Base-by-base conservation (phyloP, 2,113 vertebrate species). In the Apistogramma diplotaenia region DNA sequence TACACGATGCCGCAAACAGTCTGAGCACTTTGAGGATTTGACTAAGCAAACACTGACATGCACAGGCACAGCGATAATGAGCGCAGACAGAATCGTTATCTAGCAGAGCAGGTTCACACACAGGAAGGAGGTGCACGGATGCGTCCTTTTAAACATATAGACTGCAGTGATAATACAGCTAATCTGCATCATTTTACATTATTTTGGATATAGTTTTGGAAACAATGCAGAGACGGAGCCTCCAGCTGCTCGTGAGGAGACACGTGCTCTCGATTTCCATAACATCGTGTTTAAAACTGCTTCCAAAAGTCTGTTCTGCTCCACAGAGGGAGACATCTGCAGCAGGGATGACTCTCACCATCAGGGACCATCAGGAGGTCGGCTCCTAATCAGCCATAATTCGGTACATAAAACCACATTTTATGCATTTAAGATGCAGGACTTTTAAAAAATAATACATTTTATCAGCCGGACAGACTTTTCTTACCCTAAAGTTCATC, bases 31-130 rank as follows among this genome's bases (percentile, higher is more conserved):
- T 16, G 40, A 31, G 6, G 53, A 89, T 89, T 86, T 91, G 85
- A 65, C 40, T 83, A 76, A 40, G 21, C 78, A 79, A 91, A 91
- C 77, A 76, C 12, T 1, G 16, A 86, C 54, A 33, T 65, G 77
- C n/a, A 16, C 43, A n/a, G 76, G 29, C 56, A 25, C 33, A 71
- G 29, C 55, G 65, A 67, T 23, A 33, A 76, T 23, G 62, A 43
- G 58, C 62, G 51, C 79, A 87, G 80, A 61, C 67, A 58, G 37
- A 62, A 65, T 73, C 10, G 56, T 82, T 81, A 78, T 49, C 76
- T 49, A 84, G 84, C 61, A 62, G 82, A 80, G 59, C 82, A 76
- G 84, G 79, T 82, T 89, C 81, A 76, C 73, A 21, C 2, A 61
- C 58, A 73, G 71, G n/a, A 74, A 61, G 70, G 46, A 71, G 21